phyloP scores from a whole-genome alignment of 1,140 invertebrate species.

The Charaxes varanes region DNA sequence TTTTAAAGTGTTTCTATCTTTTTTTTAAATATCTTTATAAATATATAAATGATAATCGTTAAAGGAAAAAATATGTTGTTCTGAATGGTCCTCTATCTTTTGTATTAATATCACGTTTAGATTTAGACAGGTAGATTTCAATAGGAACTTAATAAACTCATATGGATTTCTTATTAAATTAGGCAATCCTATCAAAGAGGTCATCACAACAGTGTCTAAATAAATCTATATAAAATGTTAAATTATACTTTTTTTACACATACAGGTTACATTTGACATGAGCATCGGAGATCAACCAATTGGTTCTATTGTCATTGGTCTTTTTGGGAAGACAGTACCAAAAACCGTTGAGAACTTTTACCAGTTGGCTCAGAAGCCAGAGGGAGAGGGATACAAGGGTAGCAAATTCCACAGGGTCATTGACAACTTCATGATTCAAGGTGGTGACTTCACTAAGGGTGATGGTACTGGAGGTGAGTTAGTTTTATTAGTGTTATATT shows the following conservation, averaged over 20 bases:
- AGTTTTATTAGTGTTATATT: not conserved
- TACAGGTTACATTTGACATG: constrained; percentile 96
- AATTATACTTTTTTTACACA: constrained; percentile 23
- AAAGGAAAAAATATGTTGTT: too few species aligned
- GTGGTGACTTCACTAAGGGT: constrained; percentile 93
- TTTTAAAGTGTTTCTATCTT: constrained; percentile 4
- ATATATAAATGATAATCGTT: too few species aligned
- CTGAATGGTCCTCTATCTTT: too few species aligned
- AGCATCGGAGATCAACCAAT: constrained; percentile 85
- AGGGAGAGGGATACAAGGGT: constrained; percentile 90
- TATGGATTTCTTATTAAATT: not conserved
- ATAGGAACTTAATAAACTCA: not conserved
- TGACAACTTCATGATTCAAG: constrained; percentile 97
- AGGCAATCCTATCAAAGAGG: too few species aligned
- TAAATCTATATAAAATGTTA: not conserved
- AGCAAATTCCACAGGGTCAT: constrained; percentile 95
- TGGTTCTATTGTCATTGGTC: constrained; percentile 92
- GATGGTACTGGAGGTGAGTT: constrained; percentile 90
- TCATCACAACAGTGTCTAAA: too few species aligned
- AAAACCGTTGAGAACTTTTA: constrained; percentile 96
- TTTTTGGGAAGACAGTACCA: constrained; percentile 96
- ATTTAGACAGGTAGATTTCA: too few species aligned
- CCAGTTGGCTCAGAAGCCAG: constrained; percentile 85
- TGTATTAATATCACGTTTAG: too few species aligned
- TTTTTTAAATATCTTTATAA: too few species aligned